Evolutionary conservation across 2,113 vertebrate species (phyloP).

Genomic region (Callaeas wilsoni): DNA sequence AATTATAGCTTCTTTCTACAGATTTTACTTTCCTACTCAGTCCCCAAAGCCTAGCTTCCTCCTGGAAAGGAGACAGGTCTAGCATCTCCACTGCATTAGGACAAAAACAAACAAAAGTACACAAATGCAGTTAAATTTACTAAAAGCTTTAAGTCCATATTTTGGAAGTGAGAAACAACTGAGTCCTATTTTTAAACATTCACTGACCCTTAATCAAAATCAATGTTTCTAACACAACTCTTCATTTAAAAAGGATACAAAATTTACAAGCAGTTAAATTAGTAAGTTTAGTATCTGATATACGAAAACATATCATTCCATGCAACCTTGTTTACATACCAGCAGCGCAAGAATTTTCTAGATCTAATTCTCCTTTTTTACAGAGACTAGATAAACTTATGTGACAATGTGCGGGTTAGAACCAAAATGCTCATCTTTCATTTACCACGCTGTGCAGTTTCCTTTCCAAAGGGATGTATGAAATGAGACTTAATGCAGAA

Average conservation of each 20-base stretch:
- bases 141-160: background rate
- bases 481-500: background rate
- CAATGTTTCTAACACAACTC: background rate
- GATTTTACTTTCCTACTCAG: background rate
- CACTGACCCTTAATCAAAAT: background rate
- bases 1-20: background rate
- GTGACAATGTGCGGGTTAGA: background rate
- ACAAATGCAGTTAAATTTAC: background rate
- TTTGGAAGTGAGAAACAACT: background rate
- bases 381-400: background rate
- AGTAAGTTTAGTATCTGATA: background rate
- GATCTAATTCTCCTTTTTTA: background rate
- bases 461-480: background rate
- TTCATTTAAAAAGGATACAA: background rate
- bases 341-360: background rate
- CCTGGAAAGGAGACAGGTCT: background rate
- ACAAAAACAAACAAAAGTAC: background rate
- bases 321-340: background rate
- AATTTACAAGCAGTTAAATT: background rate
- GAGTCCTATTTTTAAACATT: background rate
- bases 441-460: background rate
- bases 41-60: background rate
- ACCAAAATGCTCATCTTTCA: background rate
- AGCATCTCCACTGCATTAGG: background rate
- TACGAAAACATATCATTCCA: background rate